phyloP scores from a whole-genome alignment of 2,797 vertebrate species.

The Halcyon badia region DNA sequence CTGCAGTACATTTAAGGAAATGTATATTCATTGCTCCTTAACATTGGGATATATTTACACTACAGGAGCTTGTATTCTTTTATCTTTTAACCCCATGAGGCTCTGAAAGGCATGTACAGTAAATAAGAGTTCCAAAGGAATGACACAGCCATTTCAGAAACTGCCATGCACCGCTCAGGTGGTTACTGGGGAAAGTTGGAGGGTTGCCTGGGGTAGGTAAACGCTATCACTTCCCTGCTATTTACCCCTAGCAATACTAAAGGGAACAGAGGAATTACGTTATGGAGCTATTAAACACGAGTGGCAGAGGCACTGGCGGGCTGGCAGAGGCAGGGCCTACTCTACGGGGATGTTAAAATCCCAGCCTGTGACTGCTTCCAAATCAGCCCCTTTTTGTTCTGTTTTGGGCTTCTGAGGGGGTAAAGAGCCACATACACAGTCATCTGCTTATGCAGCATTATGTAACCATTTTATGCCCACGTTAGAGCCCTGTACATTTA shows the following conservation, averaged over 20 bases:
- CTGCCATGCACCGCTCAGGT: background rate
- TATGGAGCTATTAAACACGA: background rate
- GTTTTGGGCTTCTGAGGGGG: background rate
- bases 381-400: background rate
- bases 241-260: background rate
- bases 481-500: background rate
- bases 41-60: constrained; percentile 18
- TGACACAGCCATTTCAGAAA: background rate
- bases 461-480: background rate
- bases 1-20: background rate
- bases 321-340: background rate
- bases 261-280: background rate
- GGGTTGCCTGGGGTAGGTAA: background rate
- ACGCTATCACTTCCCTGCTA: background rate
- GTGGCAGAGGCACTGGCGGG: background rate
- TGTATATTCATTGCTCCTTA: constrained; percentile 19
- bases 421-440: background rate
- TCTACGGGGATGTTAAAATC: background rate
- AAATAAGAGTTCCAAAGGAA: constrained; percentile 19
- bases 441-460: background rate
- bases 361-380: background rate
- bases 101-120: background rate
- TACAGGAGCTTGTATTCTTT: background rate
- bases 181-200: background rate
- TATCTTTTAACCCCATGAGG: background rate